Evolutionary conservation across 2,797 vertebrate genomes (phyloP).

Genomic region (Lepilemur ruficaudatus): DNA sequence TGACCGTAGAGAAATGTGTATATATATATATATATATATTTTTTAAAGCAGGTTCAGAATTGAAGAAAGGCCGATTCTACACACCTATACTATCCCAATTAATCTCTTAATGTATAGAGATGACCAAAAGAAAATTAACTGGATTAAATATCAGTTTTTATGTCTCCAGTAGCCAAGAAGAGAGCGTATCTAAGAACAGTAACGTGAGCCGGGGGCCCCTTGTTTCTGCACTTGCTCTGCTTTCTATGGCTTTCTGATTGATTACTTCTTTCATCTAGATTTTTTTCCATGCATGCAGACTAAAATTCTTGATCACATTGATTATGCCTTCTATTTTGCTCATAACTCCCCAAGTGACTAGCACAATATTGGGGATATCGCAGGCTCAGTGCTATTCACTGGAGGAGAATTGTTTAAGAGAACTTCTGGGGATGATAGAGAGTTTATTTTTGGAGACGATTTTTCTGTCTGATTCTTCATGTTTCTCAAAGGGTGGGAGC

Average conservation of each 20-base stretch:
- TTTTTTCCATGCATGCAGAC: not conserved
- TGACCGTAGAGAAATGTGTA: not conserved
- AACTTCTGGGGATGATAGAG: not conserved
- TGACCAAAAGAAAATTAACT: not conserved
- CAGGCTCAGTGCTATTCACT: not conserved
- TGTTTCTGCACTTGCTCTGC: not conserved
- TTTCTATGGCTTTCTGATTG: not conserved
- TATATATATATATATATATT: not conserved
- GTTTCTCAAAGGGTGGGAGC: too few relatives aligned
- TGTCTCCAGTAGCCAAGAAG: not conserved
- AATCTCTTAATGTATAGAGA: not conserved
- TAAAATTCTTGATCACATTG: not conserved
- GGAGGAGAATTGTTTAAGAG: conserved; percentile 37
- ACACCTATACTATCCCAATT: not conserved
- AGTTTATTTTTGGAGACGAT: too few relatives aligned
- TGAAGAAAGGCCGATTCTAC: not conserved
- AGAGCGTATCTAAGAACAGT: not conserved
- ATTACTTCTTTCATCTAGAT: not conserved
- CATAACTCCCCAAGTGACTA: not conserved
- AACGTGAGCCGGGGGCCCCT: not conserved
- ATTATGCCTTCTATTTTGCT: not conserved
- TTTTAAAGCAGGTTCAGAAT: not conserved
- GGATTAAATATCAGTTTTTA: not conserved
- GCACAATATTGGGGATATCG: not conserved
- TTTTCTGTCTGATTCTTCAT: too few relatives aligned